Conservation (phyloP, 2,888 invertebrate genomes). For the Notodromas monacha region DNA sequence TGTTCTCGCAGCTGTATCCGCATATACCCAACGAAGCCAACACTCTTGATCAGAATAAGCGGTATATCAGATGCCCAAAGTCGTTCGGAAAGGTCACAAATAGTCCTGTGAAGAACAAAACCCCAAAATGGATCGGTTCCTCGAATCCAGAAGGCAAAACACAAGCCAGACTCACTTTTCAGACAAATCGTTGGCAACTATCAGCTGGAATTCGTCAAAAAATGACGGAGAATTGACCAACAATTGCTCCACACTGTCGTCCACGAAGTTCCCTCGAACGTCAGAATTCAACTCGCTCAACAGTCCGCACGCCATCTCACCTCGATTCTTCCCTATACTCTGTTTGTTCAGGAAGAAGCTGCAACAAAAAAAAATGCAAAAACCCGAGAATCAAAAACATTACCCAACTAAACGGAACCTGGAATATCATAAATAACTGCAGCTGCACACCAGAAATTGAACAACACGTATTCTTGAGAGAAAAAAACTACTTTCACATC, state of each 20-base stretch:
- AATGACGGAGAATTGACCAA: slow-evolving; percentile 54
- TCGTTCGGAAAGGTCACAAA: slow-evolving; percentile 36
- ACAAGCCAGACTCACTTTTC: slow-evolving; percentile 22
- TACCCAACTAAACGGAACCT: too few relatives aligned
- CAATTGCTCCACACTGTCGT: slow-evolving; percentile 53
- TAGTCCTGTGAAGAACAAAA: slow-evolving; percentile 21
- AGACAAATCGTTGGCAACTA: slow-evolving; percentile 40
- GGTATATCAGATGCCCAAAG: slow-evolving; percentile 60
- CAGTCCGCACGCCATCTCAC: slow-evolving; percentile 43
- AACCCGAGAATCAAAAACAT: too few relatives aligned
- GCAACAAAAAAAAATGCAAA: slow-evolving; percentile 11
- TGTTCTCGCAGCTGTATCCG: slow-evolving; percentile 34
- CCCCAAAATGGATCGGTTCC: too few relatives aligned
- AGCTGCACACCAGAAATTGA: too few relatives aligned
- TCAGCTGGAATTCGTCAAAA: slow-evolving; percentile 53
- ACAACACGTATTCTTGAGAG: too few relatives aligned
- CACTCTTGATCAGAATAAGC: slow-evolving; percentile 46
- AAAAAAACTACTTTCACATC: too few relatives aligned
- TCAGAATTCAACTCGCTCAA: slow-evolving; percentile 67
- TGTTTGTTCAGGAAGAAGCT: slow-evolving; percentile 65
- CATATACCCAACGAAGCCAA: slow-evolving; percentile 70
- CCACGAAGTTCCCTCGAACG: slow-evolving; percentile 65
- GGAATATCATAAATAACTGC: too few relatives aligned
- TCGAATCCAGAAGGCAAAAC: too few relatives aligned
- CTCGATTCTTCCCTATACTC: slow-evolving; percentile 47